Evolutionary conservation across 2,797 vertebrate genomes (phyloP), one percentile per base, ranked within the genome.

Genomic region (Ataeniobius toweri): DNA sequence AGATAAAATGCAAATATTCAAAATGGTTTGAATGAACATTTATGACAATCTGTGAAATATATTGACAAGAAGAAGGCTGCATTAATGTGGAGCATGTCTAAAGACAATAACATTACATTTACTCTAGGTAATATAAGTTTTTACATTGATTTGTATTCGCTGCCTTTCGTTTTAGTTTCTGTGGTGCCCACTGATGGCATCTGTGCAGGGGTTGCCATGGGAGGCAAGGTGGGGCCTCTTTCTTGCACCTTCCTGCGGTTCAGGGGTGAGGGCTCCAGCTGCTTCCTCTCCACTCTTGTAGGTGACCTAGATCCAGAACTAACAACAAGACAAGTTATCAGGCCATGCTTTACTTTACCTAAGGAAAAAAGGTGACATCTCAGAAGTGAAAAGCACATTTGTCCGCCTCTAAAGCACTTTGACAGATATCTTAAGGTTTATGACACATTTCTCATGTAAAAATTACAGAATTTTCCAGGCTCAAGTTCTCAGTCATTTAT

Each of bases 201-300:
- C 22, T 73, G 89, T 71, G 84, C 72, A 93, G 93, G 94, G 84
- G 96, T 95, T 55, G 94, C 80, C 85, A 95, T 96, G 80, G 96
- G 96, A 53, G 88, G 58, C 41, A 87, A 77, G 69, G 84, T 63
- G 58, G 82, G 75, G 70, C 86, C 93, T 86, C 93, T 97, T 46
- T 99, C 97, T 80, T 95, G 96, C 18, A 80, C 61, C 94, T 94
- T 97, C 88, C 97, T 96, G 82, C 96, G 96, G 72, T 83, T 91
- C 82, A 96, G 93, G 46, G 98, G 98, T 0, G 98, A 99, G 69
- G 96, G 96, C 71, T 99, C 98, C 24, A 93, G 89, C 16, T 93
- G 86, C 89, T 93, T 97, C 92, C 95, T 97, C 85, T 99, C 98
- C 18, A 94, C 80, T 58, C 93, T 85, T 36, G 96, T 95, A 5